These are phyloP conservation scores for Aplocera efformata DNA, from an alignment of 2,888 invertebrate genomes.

Conservation along the genomic window DNA sequence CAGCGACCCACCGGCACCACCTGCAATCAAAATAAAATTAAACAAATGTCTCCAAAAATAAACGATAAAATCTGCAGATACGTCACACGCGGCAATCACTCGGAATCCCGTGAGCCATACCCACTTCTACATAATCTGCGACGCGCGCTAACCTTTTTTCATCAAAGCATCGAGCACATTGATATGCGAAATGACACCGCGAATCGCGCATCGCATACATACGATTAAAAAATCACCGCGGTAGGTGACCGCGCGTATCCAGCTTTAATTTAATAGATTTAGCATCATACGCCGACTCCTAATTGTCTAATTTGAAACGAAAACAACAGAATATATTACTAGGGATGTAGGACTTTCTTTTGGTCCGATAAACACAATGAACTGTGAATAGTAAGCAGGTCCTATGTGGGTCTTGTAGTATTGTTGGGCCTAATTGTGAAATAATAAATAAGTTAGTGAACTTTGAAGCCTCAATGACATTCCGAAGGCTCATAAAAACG, in stretches of 20 bases:
- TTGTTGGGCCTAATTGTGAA: constrained; percentile 33
- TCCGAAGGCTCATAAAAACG: constrained; percentile 23
- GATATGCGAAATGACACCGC: constrained; percentile 73
- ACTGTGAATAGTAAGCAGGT: constrained; percentile 65
- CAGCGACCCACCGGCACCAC: not conserved
- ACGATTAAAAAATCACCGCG: constrained; percentile 77
- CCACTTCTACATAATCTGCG: constrained; percentile 46
- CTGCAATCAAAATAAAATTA: constrained; percentile 9
- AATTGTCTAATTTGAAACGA: constrained; percentile 79
- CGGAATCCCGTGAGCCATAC: constrained; percentile 45
- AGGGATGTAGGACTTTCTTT: constrained; percentile 77
- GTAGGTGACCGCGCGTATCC: constrained; percentile 73
- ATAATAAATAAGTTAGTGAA: constrained; percentile 37
- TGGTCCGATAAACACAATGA: constrained; percentile 64
- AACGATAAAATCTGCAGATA: constrained; percentile 17
- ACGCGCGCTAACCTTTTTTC: constrained; percentile 64
- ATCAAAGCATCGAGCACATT: constrained; percentile 71
- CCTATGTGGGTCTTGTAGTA: constrained; percentile 43
- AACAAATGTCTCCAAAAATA: constrained; percentile 11
- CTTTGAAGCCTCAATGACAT: constrained; percentile 24
- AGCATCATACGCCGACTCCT: constrained; percentile 66
- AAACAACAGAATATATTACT: constrained; percentile 74
- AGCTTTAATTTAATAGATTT: constrained; percentile 78
- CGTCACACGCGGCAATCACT: constrained; percentile 30
- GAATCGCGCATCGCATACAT: constrained; percentile 76